Base-by-base conservation (phyloP, 2,888 invertebrate genomes). In the Blastobasis lacticolella region DNA sequence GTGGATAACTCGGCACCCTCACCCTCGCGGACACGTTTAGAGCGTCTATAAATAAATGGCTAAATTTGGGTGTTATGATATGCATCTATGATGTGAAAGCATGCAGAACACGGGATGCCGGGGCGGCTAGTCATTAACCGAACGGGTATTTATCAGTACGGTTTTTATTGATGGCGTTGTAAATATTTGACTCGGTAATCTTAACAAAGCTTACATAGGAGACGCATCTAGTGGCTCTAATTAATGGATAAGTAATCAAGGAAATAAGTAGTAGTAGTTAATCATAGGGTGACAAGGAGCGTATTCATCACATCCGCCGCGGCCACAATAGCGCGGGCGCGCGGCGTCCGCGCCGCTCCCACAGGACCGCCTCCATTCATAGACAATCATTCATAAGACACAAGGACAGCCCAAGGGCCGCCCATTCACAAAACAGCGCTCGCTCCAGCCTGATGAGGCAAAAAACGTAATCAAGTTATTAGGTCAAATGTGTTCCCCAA, bases 331-430 rank as follows among this genome's bases (percentile, higher is more conserved):
- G 23, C 23, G 49, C 10, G 38, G 42, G n/a, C 38, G 37, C 43
- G 38, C 10, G 2, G 49, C 10, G 38, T 36, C 37, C 38, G 37
- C 43, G 38, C 10, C 23, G 48, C 23, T 37, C 41, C 6, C 38
- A 36, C 38, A 38, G 49, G 49, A 51, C 54, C 52, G 52, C 48
- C 51, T 55, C 54, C 56, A 55, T 58, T 58, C 55, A 58, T 51
- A 54, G 65, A 67, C 69, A 68, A 75, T 77, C 73, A 76, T 77
- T 77, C 75, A 77, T 72, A 67, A 66, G 53, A 57, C 60, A 63
- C 73, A 68, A 75, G 75, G 75, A 74, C 73, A 71, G 64, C 64
- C 64, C 61, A 70, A 69, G 73, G 75, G 69, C 59, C 67, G 63
- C 60, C 68, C 79, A 79, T 80, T 78, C 77, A 78, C 71, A 64